Conservation (phyloP, 2,113 vertebrate species). For the Himantopus leucocephalus region DNA sequence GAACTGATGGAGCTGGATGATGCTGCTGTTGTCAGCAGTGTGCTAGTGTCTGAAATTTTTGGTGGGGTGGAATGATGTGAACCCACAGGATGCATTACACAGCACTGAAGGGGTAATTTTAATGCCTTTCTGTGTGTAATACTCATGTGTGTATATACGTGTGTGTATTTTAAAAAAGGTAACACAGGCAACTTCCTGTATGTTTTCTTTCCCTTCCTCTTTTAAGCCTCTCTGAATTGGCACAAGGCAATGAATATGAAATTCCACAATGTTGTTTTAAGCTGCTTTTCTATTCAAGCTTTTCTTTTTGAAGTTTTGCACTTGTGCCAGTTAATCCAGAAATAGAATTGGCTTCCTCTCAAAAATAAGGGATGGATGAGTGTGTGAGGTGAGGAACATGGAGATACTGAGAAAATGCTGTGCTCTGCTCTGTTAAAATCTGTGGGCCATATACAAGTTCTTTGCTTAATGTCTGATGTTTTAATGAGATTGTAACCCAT, state of each 20-base stretch:
- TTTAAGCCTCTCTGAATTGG: not conserved
- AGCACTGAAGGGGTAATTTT: not conserved
- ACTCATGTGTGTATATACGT: fast-evolving
- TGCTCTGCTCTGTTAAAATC: not conserved
- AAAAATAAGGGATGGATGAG: not conserved
- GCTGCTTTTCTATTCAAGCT: not conserved
- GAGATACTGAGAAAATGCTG: not conserved
- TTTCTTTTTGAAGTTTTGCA: not conserved
- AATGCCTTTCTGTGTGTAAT: not conserved
- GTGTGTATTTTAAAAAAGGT: not conserved
- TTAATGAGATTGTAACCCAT: not conserved
- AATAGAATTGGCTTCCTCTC: not conserved
- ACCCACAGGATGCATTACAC: not conserved
- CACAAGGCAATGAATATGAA: not conserved
- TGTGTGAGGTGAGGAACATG: not conserved
- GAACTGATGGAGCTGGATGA: not conserved
- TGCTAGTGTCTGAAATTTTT: not conserved
- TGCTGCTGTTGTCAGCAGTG: not conserved
- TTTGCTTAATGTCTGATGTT: not conserved
- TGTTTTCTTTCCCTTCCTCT: not conserved
- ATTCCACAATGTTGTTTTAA: not conserved
- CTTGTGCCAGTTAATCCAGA: not conserved
- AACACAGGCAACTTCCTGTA: not conserved
- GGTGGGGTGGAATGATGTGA: not conserved
- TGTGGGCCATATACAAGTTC: not conserved